Base-by-base conservation (phyloP, 1,140 invertebrate species). In the Dendroctonus valens region DNA sequence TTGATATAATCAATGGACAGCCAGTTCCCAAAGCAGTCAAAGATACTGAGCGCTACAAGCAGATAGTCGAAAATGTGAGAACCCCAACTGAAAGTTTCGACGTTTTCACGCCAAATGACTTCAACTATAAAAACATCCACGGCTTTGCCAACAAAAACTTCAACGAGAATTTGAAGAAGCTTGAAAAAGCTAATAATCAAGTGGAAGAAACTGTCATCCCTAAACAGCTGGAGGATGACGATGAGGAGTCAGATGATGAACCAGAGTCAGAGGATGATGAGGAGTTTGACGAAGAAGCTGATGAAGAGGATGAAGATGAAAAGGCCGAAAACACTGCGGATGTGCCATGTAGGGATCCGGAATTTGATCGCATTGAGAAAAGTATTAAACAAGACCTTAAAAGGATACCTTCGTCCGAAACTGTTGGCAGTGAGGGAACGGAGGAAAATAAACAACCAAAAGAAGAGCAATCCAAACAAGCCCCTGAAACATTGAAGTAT, bases 211-310 rank as follows among this genome's bases (percentile, higher is more conserved):
- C 14, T 6, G 26, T 26, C 26, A 26, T 26, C 3, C 26, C 26
- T 26, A 26, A 26, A 26, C 38, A 65, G 7, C 51, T 54, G n/a
- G 41, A 54, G n/a, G 37, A 55, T 6, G 68, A 72, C 78, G 65
- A 71, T 44, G 62, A 55, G 41, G 50, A 50, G 61, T 8, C 39
- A 9, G 69, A 54, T 54, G 40, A 69, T 8, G 60, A 52, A 42
- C 65, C 59, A 52, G 39, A 62, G 14, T 26, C 41, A 37, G 42
- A 60, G 8, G 57, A 51, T 37, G 50, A 38, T 12, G 44, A 59
- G 5, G 59, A 64, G 15, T 26, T 52, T 8, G 12, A 54, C 38
- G 79, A 59, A 38, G 66, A 63, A 39, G 15, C 51, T 7, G 44
- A 58, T 14, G 49, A 41, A 5, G 48, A 57, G 14, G 54, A 46